Base-by-base conservation (phyloP, 1,140 invertebrate species). In the Drosophila fuyamai region DNA sequence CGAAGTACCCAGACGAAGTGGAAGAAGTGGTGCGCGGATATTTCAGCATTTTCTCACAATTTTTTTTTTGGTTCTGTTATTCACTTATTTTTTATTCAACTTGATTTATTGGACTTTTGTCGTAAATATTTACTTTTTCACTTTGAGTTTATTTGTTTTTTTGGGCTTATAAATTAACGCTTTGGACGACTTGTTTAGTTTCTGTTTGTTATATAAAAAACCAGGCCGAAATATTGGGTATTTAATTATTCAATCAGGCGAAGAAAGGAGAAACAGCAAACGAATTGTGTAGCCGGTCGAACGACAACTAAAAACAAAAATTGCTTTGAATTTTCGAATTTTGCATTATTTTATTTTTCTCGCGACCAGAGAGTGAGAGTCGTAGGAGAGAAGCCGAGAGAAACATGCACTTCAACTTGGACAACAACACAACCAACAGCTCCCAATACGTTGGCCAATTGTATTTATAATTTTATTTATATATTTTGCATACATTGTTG, bases 1-100 rank as follows among this genome's bases (percentile, higher is more conserved):
- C 90, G 40, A 81, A 92, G 57, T 91, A 92, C 2, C 90, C 90
- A 16, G 90, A 92, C 5, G 90, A 92, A 23, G 83, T 91, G 46
- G 81, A 76, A 6, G 90, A 92, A 2, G 90, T 79, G 51, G 90
- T 92, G 43, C 90, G 90, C 63, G 90, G 90, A 92, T 92, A 92
- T 53, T 92, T 92, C 2, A 92, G 59, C 90, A 92, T 91, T 62
- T 47, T 88, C 41, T 18, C 23, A 12, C 46, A 58, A 7, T 35
- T 53, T 10, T 23, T 53, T 32, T 63, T 35, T 53, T 13, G 36
- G 12, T 36, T 36, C 36, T 2, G 10, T 57, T 65, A 44, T 56
- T 29, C n/a, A 46, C 35, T 51, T 38, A 23, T 29, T 76, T 40
- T 43, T 65, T 18, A 50, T 53, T 48, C 32, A 59, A 48, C 13